These are phyloP conservation scores for Aplysia californica DNA, from an alignment of 1,140 invertebrate species.

Conservation along the genomic window DNA sequence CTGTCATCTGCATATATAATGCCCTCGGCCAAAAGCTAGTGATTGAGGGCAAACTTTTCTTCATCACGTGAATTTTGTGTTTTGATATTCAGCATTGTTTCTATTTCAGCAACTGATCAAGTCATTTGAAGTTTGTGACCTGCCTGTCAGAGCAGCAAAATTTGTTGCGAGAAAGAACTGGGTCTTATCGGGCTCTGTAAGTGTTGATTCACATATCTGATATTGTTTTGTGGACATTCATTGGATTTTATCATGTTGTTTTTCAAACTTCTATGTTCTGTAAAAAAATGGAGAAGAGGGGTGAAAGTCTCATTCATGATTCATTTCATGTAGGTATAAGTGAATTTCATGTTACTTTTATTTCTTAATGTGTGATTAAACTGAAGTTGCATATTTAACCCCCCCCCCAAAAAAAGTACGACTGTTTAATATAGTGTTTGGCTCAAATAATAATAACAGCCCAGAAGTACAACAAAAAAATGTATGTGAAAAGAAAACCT, in stretches of 20 bases:
- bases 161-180: conserved; percentile 99
- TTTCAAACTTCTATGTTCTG: background rate
- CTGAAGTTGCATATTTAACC: background rate
- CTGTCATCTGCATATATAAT: no score
- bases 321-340: background rate
- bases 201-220: conserved; percentile 69
- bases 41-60: no score
- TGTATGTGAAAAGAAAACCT: no score
- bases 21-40: no score
- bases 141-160: conserved; percentile 94
- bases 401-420: background rate
- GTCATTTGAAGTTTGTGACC: conserved; percentile 94
- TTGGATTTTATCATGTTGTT: background rate
- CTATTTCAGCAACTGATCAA: conserved; percentile 81
- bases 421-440: background rate
- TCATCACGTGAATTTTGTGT: no score
- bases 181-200: conserved; percentile 97
- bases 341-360: background rate
- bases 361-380: no score
- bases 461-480: no score
- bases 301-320: background rate
- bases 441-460: no score
- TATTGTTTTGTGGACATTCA: background rate
- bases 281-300: background rate
- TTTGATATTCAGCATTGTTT: no score